phyloP scores from a whole-genome alignment of 2,113 vertebrate genomes.

The Nothobranchius furzeri region DNA sequence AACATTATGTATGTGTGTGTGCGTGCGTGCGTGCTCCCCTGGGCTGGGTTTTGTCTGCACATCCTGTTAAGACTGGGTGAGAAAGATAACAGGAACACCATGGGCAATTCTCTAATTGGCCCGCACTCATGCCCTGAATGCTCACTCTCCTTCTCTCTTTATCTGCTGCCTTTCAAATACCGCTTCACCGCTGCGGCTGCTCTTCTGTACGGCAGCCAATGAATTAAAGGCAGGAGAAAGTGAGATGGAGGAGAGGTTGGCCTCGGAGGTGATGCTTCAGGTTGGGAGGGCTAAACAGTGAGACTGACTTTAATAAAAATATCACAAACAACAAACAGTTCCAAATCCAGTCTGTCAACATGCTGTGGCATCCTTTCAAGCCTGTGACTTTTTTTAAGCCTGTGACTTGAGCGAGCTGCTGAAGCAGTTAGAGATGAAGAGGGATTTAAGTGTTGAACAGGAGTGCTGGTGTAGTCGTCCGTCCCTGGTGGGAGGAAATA shows the following conservation, averaged over 20 bases:
- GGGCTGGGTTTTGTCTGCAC: constrained; percentile 50
- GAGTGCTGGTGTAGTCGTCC: not conserved
- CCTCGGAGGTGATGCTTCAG: constrained; percentile 19
- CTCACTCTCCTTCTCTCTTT: constrained; percentile 33
- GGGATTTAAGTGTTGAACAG: constrained; percentile 8
- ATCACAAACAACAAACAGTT: not conserved
- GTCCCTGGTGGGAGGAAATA: constrained; percentile 5
- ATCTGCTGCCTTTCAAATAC: constrained; percentile 36
- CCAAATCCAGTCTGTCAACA: constrained; percentile 10
- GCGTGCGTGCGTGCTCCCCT: not conserved
- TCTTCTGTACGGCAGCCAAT: constrained; percentile 14
- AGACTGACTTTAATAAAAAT: constrained; percentile 16
- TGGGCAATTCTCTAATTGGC: constrained; percentile 69
- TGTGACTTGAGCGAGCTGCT: not conserved
- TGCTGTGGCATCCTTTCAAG: not conserved
- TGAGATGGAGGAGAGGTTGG: not conserved
- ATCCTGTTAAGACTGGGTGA: constrained; percentile 56
- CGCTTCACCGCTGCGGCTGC: constrained; percentile 2
- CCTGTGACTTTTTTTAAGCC: constrained; percentile 1
- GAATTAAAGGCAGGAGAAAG: constrained; percentile 3
- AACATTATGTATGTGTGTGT: constrained; percentile 29
- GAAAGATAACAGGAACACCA: constrained; percentile 66
- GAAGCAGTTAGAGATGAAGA: not conserved
- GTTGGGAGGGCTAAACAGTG: constrained; percentile 41
- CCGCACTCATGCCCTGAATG: constrained; percentile 52